Evolutionary conservation across 1,140 invertebrate species (phyloP).

Genomic region (Anastrepha ludens): DNA sequence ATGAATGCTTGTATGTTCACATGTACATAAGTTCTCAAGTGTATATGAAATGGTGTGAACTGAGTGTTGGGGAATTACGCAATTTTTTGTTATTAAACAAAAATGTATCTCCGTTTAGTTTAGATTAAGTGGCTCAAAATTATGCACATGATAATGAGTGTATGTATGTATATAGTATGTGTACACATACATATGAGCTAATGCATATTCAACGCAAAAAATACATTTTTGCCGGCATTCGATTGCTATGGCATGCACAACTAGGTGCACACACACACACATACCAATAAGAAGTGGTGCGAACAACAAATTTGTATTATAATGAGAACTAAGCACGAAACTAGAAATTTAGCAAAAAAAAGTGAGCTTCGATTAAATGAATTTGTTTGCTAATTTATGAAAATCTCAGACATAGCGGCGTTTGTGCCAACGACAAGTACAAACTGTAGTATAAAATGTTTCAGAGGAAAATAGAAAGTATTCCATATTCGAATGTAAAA

Average conservation of each 20-base stretch:
- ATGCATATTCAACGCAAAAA: neutral
- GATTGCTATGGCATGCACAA: neutral
- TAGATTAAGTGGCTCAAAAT: no score
- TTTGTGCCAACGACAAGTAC: neutral
- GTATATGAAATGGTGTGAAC: no score
- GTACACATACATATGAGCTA: neutral
- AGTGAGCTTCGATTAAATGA: neutral
- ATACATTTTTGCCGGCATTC: slow-evolving; percentile 26
- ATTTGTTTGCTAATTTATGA: slow-evolving; percentile 16
- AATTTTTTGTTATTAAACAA: no score
- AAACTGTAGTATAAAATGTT: neutral
- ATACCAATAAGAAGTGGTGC: neutral
- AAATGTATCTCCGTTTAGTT: no score
- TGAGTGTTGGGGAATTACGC: no score
- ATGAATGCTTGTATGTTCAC: no score
- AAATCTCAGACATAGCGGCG: slow-evolving; percentile 1
- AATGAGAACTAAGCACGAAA: neutral
- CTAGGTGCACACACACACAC: neutral
- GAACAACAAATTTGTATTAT: neutral
- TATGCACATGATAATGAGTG: no score
- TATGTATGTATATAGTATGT: neutral
- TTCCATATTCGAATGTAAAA: no score
- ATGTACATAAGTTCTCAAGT: neutral
- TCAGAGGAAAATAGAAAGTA: neutral
- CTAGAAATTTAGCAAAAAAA: neutral